Evolutionary conservation across 2,888 invertebrate genomes (phyloP), one percentile per base, ranked within the genome.

Genomic region (Sinopyrophorus schimmeli): DNA sequence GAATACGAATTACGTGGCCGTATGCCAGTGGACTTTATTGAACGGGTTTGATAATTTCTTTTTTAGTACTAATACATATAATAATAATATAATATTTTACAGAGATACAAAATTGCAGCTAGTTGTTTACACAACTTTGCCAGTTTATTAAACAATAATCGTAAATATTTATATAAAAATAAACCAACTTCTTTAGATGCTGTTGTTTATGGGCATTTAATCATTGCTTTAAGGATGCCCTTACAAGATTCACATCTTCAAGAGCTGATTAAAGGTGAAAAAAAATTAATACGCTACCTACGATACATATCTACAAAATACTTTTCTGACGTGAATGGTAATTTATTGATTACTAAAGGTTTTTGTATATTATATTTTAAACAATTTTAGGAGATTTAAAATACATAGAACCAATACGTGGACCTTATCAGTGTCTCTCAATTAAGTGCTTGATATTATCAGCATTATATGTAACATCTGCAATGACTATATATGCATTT

Each of bases 121-220:
- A 84, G 86, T 72, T 92, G 92, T 68, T 76, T 95, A 16, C 89
- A 86, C 64, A 74, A 84, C 16, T 70, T 95, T 3, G 87, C 91
- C n/a, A 5, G 26, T 11, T 17, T 52, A 61, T 75, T 94, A 7
- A 91, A 87, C 0, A 85, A 88, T 40, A 82, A 84, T 38, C 81
- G 84, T 57, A 83, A 87, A 58, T 93, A 84, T 74, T 91, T 93
- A 73, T 89, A 89, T 65, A 91, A 92, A 1, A 79, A 79, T 54
- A 70, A 77, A 10, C 86, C 83, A 0, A 84, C 83, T 5, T 86
- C 88, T 1, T 77, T 93, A 53, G 94, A 94, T 74, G 92, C 91
- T 0, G 78, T 86, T 35, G 83, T 92, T 4, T 93, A 89, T 71
- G 87, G 91, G 0, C 90, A 89, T 70, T 75, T 94, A 11, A 88